Conservation (phyloP, 2,888 invertebrate genomes). For the Microplitis manilae region DNA sequence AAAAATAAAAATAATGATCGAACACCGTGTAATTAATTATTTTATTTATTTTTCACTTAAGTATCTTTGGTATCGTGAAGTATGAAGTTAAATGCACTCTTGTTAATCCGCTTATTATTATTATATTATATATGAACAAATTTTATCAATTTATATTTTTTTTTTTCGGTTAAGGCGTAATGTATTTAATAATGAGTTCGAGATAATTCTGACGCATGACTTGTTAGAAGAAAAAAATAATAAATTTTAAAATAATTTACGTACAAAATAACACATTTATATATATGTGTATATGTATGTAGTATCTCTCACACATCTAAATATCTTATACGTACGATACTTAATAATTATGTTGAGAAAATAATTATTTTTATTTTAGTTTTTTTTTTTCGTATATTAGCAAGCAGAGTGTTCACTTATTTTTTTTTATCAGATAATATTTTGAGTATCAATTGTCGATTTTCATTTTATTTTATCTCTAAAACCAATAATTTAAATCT, state of each 20-base stretch:
- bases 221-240: conserved; percentile 20
- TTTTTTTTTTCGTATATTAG: conserved; percentile 57
- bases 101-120: not conserved
- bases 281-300: conserved; percentile 41
- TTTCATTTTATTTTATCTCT: too few species aligned
- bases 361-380: conserved; percentile 65
- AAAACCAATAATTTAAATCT: too few species aligned
- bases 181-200: not conserved
- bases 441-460: too few species aligned
- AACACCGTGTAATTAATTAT: conserved; percentile 18
- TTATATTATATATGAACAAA: not conserved
- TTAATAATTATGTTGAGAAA: conserved; percentile 70
- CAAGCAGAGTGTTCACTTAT: conserved; percentile 58
- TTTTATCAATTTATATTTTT: not conserved
- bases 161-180: not conserved
- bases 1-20: conserved; percentile 10
- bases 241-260: conserved; percentile 16
- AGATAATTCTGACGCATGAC: conserved; percentile 1
- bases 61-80: conserved; percentile 52
- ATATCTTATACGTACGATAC: conserved; percentile 58
- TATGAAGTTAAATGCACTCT: conserved; percentile 37
- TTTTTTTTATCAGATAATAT: conserved; percentile 21
- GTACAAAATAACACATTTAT: conserved; percentile 37
- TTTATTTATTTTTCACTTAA: conserved; percentile 27
- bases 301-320: conserved; percentile 56